phyloP scores from a whole-genome alignment of 2,888 invertebrate genomes.

The Acrobasis suavella region DNA sequence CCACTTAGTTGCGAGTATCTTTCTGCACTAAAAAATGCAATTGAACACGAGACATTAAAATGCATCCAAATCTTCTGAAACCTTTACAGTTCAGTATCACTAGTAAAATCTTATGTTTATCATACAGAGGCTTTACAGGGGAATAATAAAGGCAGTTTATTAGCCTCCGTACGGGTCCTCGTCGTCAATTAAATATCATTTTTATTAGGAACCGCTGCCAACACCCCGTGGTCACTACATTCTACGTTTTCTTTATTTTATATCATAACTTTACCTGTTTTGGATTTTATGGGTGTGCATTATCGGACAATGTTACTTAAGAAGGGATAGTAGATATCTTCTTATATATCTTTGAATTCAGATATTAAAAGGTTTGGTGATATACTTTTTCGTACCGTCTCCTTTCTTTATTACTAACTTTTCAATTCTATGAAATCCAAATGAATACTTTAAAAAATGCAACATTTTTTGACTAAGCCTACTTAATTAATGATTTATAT shows the following conservation, averaged over 20 bases:
- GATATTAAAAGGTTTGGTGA: not conserved
- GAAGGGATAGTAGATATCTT: slow-evolving; percentile 20
- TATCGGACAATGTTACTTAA: slow-evolving; percentile 42
- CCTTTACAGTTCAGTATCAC: slow-evolving; percentile 37
- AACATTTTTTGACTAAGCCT: too few relatives aligned
- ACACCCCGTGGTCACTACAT: slow-evolving; percentile 65
- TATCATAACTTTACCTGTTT: slow-evolving; percentile 52
- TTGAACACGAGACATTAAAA: not conserved
- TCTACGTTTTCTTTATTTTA: slow-evolving; percentile 54
- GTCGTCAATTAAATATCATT: slow-evolving; percentile 81
- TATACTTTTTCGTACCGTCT: not conserved
- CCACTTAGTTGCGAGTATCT: too few relatives aligned
- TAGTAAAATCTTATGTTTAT: slow-evolving; percentile 59
- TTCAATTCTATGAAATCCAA: too few relatives aligned
- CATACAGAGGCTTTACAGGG: slow-evolving; percentile 64
- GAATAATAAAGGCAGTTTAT: slow-evolving; percentile 80
- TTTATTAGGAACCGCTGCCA: slow-evolving; percentile 74
- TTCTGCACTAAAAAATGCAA: too few relatives aligned
- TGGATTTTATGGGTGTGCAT: slow-evolving; percentile 44
- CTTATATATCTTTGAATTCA: not conserved
- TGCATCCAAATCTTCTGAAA: slow-evolving; percentile 43
- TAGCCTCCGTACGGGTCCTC: slow-evolving; percentile 71
- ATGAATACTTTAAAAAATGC: too few relatives aligned
- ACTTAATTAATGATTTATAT: too few relatives aligned
- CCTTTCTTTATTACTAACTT: too few relatives aligned